Evolutionary conservation across 1,140 invertebrate species (phyloP), one percentile per base, ranked within the genome.

Genomic region (Heliconius nattereri): DNA sequence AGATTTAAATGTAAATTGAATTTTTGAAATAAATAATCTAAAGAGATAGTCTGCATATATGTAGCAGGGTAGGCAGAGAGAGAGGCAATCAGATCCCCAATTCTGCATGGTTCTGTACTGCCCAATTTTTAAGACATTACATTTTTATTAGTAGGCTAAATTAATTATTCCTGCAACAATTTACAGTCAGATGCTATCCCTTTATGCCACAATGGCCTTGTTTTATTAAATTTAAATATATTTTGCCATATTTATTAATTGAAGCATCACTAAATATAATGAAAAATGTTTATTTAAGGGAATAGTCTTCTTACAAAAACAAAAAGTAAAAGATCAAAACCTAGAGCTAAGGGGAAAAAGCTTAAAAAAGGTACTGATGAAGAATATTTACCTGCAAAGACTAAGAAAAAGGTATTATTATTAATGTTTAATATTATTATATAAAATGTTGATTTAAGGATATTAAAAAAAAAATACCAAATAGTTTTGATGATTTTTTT

Each of bases 331-430:
- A 20, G 19, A 52, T 76, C 57, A 40, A 76, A 13, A 66, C n/a
- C 20, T 35, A 60, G 7, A 45, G 5, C 26, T 66, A 66, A 29
- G n/a, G 32, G 35, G 11, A 75, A 66, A 66, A 26, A 66, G 13
- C 3, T 16, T n/a, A 76, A 76, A 72, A 40, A 78, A 7, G 60
- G 57, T 7, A 29, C 45, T 2, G 78, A 74, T 45, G 78, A 79
- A 26, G 78, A 79, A 8, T 74, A 79, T 52, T 29, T 75, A 60
- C 78, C 78, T 35, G 19, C n/a, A 16, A 76, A 80, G 23, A 40
- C n/a, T 37, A 60, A 52, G 49, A 54, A 57, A 29, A 76, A 80
- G 78, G 70, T 80, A 73, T n/a, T 29, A 26, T 45, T 70, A 23
- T 11, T 26, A 26, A 29, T 29, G 16, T 66, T 66, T 26, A 66